Evolutionary conservation across 2,113 vertebrate species (phyloP).

Genomic region (Promerops cafer): DNA sequence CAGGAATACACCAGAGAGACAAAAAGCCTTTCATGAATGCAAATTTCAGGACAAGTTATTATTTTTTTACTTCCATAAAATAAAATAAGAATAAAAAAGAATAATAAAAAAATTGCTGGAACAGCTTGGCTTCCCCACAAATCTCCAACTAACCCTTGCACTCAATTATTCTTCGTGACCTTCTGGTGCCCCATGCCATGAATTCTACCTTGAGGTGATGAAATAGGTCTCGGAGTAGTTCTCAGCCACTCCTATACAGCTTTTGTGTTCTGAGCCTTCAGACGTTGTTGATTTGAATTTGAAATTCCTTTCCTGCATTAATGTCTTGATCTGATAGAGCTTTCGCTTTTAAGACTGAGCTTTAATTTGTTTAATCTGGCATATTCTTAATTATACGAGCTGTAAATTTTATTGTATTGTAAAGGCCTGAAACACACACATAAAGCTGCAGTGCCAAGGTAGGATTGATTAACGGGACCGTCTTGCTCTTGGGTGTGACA

Average conservation of each 20-base stretch:
- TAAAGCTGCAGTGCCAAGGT: neutral
- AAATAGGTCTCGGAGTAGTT: neutral
- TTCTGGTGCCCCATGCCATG: neutral
- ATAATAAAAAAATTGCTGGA: neutral
- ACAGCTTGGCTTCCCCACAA: neutral
- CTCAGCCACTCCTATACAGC: neutral
- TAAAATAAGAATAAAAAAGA: neutral
- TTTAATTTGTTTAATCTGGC: slow-evolving; percentile 67
- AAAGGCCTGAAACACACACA: slow-evolving; percentile 27
- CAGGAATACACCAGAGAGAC: neutral
- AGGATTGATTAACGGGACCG: neutral
- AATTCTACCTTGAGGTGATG: slow-evolving; percentile 46
- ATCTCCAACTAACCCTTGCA: slow-evolving; percentile 62
- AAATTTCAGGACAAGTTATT: neutral
- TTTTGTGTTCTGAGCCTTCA: slow-evolving; percentile 13
- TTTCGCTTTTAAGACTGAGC: neutral
- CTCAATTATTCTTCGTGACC: slow-evolving; percentile 44
- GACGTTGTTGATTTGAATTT: slow-evolving; percentile 12
- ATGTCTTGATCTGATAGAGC: slow-evolving; percentile 33
- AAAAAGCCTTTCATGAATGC: neutral
- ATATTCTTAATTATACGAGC: slow-evolving; percentile 66
- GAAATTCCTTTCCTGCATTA: slow-evolving; percentile 41
- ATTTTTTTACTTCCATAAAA: neutral
- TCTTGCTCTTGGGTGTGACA: neutral
- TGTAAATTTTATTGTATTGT: slow-evolving; percentile 65